Evolutionary conservation across 2,888 invertebrate genomes (phyloP).

Genomic region (Meteorus cinctellus): DNA sequence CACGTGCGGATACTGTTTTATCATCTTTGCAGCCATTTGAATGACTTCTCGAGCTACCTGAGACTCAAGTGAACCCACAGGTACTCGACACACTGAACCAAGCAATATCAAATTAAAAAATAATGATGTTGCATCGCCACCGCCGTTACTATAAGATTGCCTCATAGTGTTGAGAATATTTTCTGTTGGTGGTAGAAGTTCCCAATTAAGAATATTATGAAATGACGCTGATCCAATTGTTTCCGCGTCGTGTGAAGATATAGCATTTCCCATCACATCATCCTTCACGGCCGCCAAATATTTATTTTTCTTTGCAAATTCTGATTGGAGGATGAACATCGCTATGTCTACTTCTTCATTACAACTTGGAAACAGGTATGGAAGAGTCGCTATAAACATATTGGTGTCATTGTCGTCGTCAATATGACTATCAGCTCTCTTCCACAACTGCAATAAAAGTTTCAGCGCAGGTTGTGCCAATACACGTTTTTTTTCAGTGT

Average conservation of each 20-base stretch:
- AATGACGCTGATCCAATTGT: constrained; percentile 64
- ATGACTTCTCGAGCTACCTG: constrained; percentile 63
- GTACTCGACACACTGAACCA: constrained; percentile 68
- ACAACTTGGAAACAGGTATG: constrained; percentile 78
- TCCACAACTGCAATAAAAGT: constrained; percentile 62
- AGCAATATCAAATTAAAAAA: constrained; percentile 69
- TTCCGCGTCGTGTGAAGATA: constrained; percentile 55
- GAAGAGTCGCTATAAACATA: constrained; percentile 77
- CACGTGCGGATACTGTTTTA: constrained; percentile 61
- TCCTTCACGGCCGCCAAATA: constrained; percentile 62
- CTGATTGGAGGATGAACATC: constrained; percentile 71
- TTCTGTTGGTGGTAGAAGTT: constrained; percentile 62
- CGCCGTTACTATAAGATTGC: constrained; percentile 52
- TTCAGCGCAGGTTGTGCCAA: constrained; percentile 65
- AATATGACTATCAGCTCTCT: constrained; percentile 22
- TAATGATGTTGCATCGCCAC: constrained; percentile 63
- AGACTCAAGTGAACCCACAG: constrained; percentile 61
- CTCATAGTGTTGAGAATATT: constrained; percentile 64
- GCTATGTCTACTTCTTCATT: constrained; percentile 71
- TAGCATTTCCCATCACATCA: constrained; percentile 63
- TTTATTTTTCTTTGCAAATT: constrained; percentile 72
- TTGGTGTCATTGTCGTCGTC: constrained; percentile 74
- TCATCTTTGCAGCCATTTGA: constrained; percentile 66
- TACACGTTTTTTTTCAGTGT: constrained; percentile 55
- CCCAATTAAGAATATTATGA: constrained; percentile 65